Base-by-base conservation (phyloP, 2,797 vertebrate genomes). In the Clarias pachynema region DNA sequence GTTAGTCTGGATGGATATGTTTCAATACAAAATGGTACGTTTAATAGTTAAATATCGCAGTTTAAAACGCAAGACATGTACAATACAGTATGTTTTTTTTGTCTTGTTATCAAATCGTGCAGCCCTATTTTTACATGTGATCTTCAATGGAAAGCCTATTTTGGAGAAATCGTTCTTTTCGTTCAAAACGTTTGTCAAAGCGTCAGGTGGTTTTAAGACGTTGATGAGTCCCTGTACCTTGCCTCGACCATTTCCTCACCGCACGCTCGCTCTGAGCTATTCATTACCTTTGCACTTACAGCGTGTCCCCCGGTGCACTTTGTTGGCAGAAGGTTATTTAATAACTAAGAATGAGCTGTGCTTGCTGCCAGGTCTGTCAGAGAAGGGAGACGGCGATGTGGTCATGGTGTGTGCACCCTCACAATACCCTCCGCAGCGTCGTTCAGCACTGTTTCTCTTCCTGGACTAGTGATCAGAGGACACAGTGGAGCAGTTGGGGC, bases 301-400 rank as follows among this genome's bases (percentile, higher is more conserved):
- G 82, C 72, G 63, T 89, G 90, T 89, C 85, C 86, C 88, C 78
- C 15, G 29, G 81, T 83, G 82, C 85, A 84, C 87, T 90, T 90
- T 90, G 90, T 91, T 89, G 85, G 86, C 72, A 79, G 78, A 89
- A 37, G 83, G 89, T 89, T 92, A 92, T 87, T 92, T 90, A 91
- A 90, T 91, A 92, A 92, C 89, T 84, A 91, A 75, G 86, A 89
- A 86, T 80, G 79, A 84, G 83, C 53, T 34, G 82, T 83, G 84
- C 44, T 60, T 40, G 65, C 49, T 86, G 87, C 87, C 91, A 89
- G 80, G 85, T 80, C 69, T 63, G 65, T 81, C 82, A 80, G 82
- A 87, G 24, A 9, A 5, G 4, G 68, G 82, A 79, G 85, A 84
- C 53, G 79, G 78, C 87, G 87, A 88, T 81, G 62, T 56, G 81